A percentile compares a stretch with the other conserved stretches of the same genome.
These are phyloP conservation scores for Crotalus helleri DNA, from an alignment of 2,113 vertebrate genomes.

Conservation along the genomic window DNA sequence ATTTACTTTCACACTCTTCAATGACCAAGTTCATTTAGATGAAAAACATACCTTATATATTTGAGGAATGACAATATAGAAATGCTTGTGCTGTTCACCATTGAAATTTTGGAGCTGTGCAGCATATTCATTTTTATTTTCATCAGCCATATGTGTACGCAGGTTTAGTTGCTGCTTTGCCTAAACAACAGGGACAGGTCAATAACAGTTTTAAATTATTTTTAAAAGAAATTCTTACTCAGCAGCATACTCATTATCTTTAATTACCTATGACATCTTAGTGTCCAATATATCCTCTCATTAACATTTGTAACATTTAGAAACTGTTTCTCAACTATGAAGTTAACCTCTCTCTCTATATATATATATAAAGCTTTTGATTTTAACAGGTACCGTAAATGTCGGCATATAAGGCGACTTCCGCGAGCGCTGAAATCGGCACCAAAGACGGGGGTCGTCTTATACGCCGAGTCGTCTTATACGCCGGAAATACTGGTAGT, in stretches of 20 bases:
- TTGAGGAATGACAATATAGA: conserved; percentile 90
- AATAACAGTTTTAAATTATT: background rate
- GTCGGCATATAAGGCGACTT: no score
- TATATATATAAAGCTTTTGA: background rate
- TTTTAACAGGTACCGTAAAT: background rate
- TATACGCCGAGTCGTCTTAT: no score
- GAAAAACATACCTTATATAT: conserved; percentile 87
- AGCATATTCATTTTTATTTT: conserved; percentile 98
- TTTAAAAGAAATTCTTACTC: background rate
- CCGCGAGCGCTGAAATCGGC: no score
- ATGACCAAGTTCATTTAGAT: background rate
- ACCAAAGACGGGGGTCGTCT: no score
- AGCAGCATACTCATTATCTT: background rate
- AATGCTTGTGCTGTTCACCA: conserved; percentile 95
- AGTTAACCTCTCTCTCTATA: background rate
- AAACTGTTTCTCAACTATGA: background rate
- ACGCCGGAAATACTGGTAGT: no score
- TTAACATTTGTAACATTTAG: background rate
- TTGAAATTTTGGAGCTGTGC: conserved; percentile 96
- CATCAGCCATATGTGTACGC: conserved; percentile 91
- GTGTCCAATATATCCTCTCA: background rate
- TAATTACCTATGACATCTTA: background rate
- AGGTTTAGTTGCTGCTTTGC: conserved; percentile 93
- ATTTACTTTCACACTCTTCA: background rate
- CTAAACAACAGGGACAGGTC: conserved; percentile 58